Evolutionary conservation across 2,797 vertebrate species (phyloP), one percentile per base, ranked within the genome.

Genomic region (Cryptoblepharus egeriae): DNA sequence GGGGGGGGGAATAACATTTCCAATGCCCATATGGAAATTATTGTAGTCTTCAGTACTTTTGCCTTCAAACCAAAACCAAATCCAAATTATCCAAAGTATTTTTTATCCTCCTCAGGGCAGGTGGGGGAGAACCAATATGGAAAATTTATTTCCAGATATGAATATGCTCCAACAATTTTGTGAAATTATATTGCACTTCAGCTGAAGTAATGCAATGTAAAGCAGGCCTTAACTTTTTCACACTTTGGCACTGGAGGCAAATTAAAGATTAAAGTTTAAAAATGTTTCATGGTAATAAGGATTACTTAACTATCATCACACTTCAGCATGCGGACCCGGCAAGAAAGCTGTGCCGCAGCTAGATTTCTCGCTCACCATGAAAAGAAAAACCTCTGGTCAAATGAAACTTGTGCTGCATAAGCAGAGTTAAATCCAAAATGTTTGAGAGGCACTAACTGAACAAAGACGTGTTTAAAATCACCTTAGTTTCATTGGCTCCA

Each of bases 241-340:
- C 67, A 81, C 69, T 68, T 67, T 52, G 32, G 55, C 32, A 85
- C 83, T 85, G 87, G 57, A 81, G 75, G 80, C 32, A 88, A 81
- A 75, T 65, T 42, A 61, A 79, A 90, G 61, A 37, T 82, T 79
- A 81, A 52, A 60, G 6, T 26, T 71, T 82, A 1, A 72, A n/a
- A 85, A 63, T 37, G 1, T n/a, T 84, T 65, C 65, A 84, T 89
- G 37, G 24, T 80, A 75, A 58, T 7, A 89, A 81, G n/a, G 1
- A 18, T 88, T 84, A 74, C 60, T 82, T 55, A 82, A 0, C 71
- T 16, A 37, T 55, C 89, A 87, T 68, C 65, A 63, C 0, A 4
- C 61, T 83, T 84, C 85, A 83, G 30, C 30, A 67, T 71, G n/a
- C 1, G 65, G 77, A 28, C 83, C 35, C 77, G 28, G 65, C 24